Percentiles rank a stretch among this genome's conserved stretches.
phyloP scores from a whole-genome alignment of 2,888 invertebrate species.

The Eupithecia tripunctaria region DNA sequence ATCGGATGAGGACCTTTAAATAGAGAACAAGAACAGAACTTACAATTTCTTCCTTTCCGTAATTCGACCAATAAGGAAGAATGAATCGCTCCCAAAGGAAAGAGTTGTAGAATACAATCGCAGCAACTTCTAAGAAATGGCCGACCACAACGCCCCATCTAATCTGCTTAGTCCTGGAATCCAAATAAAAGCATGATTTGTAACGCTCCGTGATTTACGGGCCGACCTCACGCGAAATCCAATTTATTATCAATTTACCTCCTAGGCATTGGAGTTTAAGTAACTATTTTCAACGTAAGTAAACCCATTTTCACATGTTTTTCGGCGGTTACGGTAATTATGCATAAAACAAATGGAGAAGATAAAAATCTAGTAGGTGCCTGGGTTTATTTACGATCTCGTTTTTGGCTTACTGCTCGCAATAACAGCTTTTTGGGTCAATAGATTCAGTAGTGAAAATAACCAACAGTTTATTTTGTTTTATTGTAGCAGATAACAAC shows the following conservation, averaged over 20 bases:
- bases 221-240: slow-evolving; percentile 35
- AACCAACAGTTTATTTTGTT: not conserved
- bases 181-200: slow-evolving; percentile 45
- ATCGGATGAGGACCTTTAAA: not conserved
- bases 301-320: slow-evolving; percentile 17
- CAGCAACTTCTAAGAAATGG: slow-evolving; percentile 89
- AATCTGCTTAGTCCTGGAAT: slow-evolving; percentile 87
- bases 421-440: slow-evolving; percentile 27
- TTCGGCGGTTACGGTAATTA: slow-evolving; percentile 16
- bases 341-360: slow-evolving; percentile 26
- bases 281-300: slow-evolving; percentile 18
- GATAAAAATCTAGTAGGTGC: slow-evolving; percentile 20
- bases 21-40: slow-evolving; percentile 16
- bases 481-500: not conserved
- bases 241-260: slow-evolving; percentile 37
- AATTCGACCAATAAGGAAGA: slow-evolving; percentile 87
- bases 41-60: slow-evolving; percentile 74
- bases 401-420: slow-evolving; percentile 24
- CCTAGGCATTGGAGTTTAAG: slow-evolving; percentile 24
- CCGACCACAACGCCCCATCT: slow-evolving; percentile 89
- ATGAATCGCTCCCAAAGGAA: slow-evolving; percentile 93
- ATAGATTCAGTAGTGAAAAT: slow-evolving; percentile 17
- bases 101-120: slow-evolving; percentile 91
- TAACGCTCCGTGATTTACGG: slow-evolving; percentile 37
- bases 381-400: slow-evolving; percentile 22